Conservation (phyloP, 2,888 invertebrate genomes). For the Apamea anceps region DNA sequence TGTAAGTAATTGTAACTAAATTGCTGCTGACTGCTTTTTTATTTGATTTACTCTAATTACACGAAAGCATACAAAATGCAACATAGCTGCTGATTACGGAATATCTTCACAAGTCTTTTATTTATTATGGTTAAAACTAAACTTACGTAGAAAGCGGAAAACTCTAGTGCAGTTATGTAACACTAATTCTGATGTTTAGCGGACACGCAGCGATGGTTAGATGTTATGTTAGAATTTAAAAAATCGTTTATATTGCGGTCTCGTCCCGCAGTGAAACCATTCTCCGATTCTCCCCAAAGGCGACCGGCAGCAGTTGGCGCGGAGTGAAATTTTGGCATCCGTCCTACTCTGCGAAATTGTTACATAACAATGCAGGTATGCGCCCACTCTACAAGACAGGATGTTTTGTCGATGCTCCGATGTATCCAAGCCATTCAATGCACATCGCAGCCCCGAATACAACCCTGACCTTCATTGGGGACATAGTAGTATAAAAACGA, state of each 20-base stretch:
- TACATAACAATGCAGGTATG: constrained; percentile 87
- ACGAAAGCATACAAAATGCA: neutral
- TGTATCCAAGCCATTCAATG: constrained; percentile 53
- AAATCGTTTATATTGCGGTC: constrained; percentile 57
- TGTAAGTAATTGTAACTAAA: constrained; percentile 1
- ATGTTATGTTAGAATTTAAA: constrained; percentile 45
- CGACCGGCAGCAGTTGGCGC: constrained; percentile 69
- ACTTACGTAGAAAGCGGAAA: constrained; percentile 66
- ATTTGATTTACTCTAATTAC: constrained; percentile 21
- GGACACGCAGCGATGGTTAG: constrained; percentile 51
- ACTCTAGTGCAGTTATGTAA: constrained; percentile 57
- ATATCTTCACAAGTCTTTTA: constrained; percentile 23
- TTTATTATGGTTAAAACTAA: constrained; percentile 37
- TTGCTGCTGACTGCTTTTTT: neutral
- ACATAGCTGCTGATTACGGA: constrained; percentile 14
- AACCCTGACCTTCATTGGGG: constrained; percentile 53
- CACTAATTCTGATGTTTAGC: constrained; percentile 43
- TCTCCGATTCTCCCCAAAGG: constrained; percentile 61
- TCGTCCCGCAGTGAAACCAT: constrained; percentile 63
- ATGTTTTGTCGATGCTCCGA: constrained; percentile 68
- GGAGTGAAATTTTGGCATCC: constrained; percentile 84
- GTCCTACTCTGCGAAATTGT: constrained; percentile 83
- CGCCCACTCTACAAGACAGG: constrained; percentile 68
- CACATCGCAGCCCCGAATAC: constrained; percentile 36
- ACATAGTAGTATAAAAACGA: constrained; percentile 29